Base-by-base conservation (phyloP, 2,888 invertebrate genomes). In the Plebejus melissa region DNA sequence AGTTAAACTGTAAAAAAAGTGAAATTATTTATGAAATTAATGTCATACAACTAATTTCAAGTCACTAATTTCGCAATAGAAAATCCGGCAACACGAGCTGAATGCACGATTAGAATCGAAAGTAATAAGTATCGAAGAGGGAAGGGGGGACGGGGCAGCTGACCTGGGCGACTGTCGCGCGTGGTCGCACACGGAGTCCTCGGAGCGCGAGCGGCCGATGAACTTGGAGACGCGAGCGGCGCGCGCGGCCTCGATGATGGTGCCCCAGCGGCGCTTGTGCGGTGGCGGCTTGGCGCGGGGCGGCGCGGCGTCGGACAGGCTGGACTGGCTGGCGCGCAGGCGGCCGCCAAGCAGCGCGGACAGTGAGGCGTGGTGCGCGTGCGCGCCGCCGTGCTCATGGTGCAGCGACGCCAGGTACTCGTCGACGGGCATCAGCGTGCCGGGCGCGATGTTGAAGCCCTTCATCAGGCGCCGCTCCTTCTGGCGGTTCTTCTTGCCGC, bases 391-490 rank as follows among this genome's bases (percentile, higher is more conserved):
- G 85, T 91, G 92, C 86, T 93, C 95, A 84, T 95, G 95, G 85
- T 96, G 96, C 80, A 97, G 89, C 28, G 96, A 96, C 4, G 96
- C 96, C 81, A 96, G 95, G 87, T 96, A 96, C 90, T 97, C 97
- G 78, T 96, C 96, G 46, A 97, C 97, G 0, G 97, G 96, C 75
- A 96, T 96, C 80, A 97, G 89, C 78, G 94, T 94, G 77, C 95
- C 93, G 54, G 97, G 96, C 22, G 96, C 97, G 80, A 98, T 98
- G 92, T 98, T 98, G 94, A 98, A 98, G 22, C 97, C 98, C 89
- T 98, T 98, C 98, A 98, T 98, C 76, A 98, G 94, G 1, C 98
- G 95, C 0, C 98, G 95, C 88, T 98, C 98, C 89, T 98, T 98
- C 88, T 98, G 98, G 0, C 98, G 96, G 87, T 98, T 98, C 92